Percentiles rank a stretch among this genome's conserved stretches.
phyloP scores from a whole-genome alignment of 2,113 vertebrate species.

The Mystacornis crossleyi region DNA sequence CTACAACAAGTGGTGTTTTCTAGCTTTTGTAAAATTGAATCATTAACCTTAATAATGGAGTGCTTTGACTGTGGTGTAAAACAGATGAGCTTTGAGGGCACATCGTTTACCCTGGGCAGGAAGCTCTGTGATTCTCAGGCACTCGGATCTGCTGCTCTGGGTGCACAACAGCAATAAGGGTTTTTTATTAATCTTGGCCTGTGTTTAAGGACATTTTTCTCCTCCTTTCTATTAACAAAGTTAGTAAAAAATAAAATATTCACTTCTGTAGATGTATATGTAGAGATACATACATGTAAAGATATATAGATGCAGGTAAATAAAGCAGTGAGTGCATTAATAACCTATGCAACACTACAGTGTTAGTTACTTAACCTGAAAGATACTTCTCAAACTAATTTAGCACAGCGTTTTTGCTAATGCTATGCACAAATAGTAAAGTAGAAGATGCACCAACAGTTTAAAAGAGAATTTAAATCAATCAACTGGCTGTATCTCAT shows the following conservation, averaged over 20 bases:
- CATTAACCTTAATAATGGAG: neutral
- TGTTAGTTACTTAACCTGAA: neutral
- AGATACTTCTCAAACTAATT: neutral
- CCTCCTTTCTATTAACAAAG: neutral
- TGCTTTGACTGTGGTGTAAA: neutral
- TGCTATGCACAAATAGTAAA: neutral
- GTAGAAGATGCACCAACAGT: neutral
- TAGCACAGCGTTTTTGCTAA: neutral
- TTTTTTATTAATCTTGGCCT: neutral
- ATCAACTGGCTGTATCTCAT: neutral
- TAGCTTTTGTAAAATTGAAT: neutral
- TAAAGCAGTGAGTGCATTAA: neutral
- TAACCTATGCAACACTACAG: neutral
- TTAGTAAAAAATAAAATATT: neutral
- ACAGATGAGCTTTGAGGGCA: neutral
- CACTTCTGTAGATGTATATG: neutral
- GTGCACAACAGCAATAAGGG: neutral
- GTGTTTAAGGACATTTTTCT: neutral
- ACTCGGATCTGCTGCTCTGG: neutral
- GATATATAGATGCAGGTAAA: neutral
- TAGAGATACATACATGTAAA: neutral
- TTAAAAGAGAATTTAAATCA: neutral
- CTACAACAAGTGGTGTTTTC: neutral
- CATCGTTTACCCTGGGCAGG: neutral
- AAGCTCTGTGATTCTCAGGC: neutral